A percentile compares a stretch with the other conserved stretches of the same genome.
phyloP scores from a whole-genome alignment of 2,888 invertebrate genomes.

The Anoplius nigerrimus region DNA sequence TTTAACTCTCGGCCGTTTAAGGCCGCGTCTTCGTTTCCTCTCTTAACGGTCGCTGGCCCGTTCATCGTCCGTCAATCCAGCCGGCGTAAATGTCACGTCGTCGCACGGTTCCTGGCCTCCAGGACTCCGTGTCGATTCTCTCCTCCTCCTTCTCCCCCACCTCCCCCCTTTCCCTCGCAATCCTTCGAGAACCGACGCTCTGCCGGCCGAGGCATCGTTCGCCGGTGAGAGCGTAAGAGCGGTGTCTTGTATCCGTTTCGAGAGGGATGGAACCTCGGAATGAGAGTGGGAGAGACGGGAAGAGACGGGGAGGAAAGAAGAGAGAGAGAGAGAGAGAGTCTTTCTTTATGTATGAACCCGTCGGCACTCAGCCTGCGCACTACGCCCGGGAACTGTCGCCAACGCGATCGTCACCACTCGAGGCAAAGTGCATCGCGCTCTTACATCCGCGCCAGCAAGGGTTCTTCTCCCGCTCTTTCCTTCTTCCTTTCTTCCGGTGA shows the following conservation, averaged over 20 bases:
- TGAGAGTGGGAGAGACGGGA: constrained; percentile 25
- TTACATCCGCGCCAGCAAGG: constrained; percentile 40
- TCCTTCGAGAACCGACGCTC: no score
- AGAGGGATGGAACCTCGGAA: not conserved
- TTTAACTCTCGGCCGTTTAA: no score
- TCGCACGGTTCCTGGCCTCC: no score
- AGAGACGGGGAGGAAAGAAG: constrained; percentile 14
- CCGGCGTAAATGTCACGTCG: no score
- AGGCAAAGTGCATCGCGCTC: constrained; percentile 53
- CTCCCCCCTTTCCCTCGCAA: not conserved
- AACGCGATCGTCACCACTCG: constrained; percentile 58
- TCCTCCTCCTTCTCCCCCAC: no score
- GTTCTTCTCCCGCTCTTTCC: constrained; percentile 32
- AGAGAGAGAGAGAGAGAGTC: constrained; percentile 9
- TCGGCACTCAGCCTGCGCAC: constrained; percentile 14
- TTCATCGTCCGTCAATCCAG: no score
- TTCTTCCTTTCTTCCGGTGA: constrained; percentile 36
- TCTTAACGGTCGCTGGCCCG: no score
- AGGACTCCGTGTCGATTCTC: no score
- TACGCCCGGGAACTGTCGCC: constrained; percentile 40
- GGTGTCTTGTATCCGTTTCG: constrained; percentile 21
- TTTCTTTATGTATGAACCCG: constrained; percentile 23
- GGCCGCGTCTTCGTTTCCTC: no score
- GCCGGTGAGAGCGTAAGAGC: constrained; percentile 16
- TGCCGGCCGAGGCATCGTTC: constrained; percentile 2